Percentiles rank a stretch among this genome's conserved stretches.
These are phyloP conservation scores for Nannoperca australis DNA, from an alignment of 2,797 vertebrate genomes.

Conservation along the genomic window DNA sequence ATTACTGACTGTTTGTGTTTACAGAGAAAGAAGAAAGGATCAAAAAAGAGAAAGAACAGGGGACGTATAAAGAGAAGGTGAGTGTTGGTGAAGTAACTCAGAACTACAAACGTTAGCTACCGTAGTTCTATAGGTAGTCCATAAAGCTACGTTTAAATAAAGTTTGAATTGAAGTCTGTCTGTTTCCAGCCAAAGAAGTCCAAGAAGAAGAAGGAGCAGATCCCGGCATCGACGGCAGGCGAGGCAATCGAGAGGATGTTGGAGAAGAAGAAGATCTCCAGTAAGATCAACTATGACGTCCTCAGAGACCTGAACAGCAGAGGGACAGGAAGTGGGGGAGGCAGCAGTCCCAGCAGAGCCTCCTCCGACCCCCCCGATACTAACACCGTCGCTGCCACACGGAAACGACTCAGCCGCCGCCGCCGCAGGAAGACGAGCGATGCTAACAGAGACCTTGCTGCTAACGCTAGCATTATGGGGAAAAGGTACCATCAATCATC, in stretches of 20 bases:
- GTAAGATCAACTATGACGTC: slow-evolving; percentile 98
- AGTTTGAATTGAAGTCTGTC: background rate
- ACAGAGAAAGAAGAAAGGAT: slow-evolving; percentile 96
- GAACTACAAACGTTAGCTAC: too few relatives aligned
- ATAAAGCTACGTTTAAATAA: background rate
- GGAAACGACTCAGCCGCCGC: slow-evolving; percentile 85
- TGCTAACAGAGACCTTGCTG: slow-evolving; percentile 79
- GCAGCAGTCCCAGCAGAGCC: slow-evolving; percentile 73
- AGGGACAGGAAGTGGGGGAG: slow-evolving; percentile 63
- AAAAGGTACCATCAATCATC: slow-evolving; percentile 87
- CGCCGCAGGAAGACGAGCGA: slow-evolving; percentile 86
- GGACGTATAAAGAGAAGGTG: slow-evolving; percentile 97
- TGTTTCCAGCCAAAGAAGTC: slow-evolving; percentile 89
- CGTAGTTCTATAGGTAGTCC: too few relatives aligned
- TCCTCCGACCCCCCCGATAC: slow-evolving; percentile 37
- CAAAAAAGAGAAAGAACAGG: slow-evolving; percentile 95
- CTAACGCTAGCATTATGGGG: slow-evolving; percentile 83
- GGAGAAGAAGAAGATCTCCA: slow-evolving; percentile 98
- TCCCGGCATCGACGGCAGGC: slow-evolving; percentile 91
- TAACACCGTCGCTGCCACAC: slow-evolving; percentile 58
- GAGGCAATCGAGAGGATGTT: slow-evolving; percentile 98
- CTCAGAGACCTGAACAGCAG: slow-evolving; percentile 92
- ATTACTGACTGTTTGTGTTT: slow-evolving; percentile 7
- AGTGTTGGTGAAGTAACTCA: slow-evolving; percentile 12
- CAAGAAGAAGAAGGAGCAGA: slow-evolving; percentile 90